Evolutionary conservation across 2,888 invertebrate species (phyloP).

Genomic region (Tiliacea aurago): DNA sequence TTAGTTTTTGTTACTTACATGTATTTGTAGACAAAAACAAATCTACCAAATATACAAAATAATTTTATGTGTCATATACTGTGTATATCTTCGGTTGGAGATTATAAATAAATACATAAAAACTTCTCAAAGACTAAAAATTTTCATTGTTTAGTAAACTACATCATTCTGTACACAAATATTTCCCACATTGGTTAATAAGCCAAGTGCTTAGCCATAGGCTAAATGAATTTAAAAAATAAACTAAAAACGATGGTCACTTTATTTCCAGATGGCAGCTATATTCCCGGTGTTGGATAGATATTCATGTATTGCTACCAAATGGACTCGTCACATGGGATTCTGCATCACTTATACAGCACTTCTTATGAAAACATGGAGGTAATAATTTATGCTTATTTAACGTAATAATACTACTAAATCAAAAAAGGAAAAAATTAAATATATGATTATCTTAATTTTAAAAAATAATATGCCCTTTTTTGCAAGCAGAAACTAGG

Average conservation of each 20-base stretch:
- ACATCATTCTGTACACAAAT: neutral
- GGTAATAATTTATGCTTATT: conserved; percentile 90
- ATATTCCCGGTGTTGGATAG: conserved; percentile 96
- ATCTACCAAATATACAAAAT: too few species aligned
- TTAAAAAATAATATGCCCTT: too few species aligned
- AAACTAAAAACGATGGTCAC: neutral
- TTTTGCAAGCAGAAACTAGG: too few species aligned
- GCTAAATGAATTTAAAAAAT: neutral
- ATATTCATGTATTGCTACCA: conserved; percentile 96
- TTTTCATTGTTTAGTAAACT: neutral
- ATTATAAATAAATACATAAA: too few species aligned
- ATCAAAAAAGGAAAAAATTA: neutral
- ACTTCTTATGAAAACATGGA: conserved; percentile 98
- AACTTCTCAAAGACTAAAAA: neutral
- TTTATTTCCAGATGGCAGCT: conserved; percentile 94
- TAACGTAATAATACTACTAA: too few species aligned
- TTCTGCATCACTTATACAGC: conserved; percentile 98
- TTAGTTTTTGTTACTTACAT: too few species aligned
- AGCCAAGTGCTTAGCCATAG: neutral
- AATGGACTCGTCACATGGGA: conserved; percentile 98
- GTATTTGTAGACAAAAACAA: too few species aligned
- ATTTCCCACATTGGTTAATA: neutral
- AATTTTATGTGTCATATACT: too few species aligned
- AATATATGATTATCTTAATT: too few species aligned
- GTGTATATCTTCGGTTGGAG: too few species aligned